Evolutionary conservation across 2,797 vertebrate species (phyloP).

Genomic region (Myiotriccus ornatus): DNA sequence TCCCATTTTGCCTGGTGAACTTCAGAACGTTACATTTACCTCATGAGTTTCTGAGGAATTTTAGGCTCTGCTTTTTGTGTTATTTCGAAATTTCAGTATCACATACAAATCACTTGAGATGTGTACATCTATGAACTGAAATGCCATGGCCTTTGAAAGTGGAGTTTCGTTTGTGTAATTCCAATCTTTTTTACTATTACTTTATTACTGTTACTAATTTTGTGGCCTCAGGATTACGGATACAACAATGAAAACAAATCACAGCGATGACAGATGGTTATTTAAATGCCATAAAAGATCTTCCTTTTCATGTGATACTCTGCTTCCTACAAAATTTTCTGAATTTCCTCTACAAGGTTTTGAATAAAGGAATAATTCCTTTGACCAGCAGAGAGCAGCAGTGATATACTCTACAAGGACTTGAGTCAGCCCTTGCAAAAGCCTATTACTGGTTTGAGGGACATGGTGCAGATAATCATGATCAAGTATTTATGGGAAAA

Average conservation of each 20-base stretch:
- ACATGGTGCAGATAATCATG: background rate
- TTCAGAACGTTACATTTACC: background rate
- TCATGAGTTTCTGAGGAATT: background rate
- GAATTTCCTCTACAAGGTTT: background rate
- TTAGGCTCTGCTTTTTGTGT: background rate
- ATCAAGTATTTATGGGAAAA: background rate
- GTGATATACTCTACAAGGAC: slow-evolving; percentile 54
- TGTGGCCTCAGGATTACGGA: background rate
- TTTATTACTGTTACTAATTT: background rate
- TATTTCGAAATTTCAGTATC: background rate
- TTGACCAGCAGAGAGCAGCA: slow-evolving; percentile 83
- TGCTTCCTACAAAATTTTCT: background rate
- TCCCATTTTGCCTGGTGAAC: background rate
- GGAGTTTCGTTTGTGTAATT: background rate
- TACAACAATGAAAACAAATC: background rate
- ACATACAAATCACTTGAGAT: background rate
- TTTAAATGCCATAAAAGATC: background rate
- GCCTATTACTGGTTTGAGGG: background rate
- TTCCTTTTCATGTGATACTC: background rate
- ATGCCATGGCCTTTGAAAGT: background rate
- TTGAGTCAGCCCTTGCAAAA: background rate
- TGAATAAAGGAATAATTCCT: slow-evolving; percentile 50
- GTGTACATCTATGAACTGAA: background rate
- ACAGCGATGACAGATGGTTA: background rate
- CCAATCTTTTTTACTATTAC: background rate